A percentile compares a stretch with the other conserved stretches of the same genome.
phyloP scores from a whole-genome alignment of 2,113 vertebrate genomes.

The Patagioenas fasciata region DNA sequence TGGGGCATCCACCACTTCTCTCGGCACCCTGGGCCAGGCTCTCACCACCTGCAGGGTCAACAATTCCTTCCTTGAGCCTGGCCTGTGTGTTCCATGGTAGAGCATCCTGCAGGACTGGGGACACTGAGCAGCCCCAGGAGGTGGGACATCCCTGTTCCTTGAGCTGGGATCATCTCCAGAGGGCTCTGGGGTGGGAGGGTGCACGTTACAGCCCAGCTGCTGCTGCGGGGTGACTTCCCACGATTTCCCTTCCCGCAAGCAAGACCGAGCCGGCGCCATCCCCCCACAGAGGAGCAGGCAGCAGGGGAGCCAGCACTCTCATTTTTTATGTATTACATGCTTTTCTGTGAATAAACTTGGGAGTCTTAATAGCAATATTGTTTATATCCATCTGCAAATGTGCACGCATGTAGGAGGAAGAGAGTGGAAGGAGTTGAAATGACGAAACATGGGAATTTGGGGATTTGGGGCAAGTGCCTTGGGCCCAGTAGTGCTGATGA shows the following conservation, averaged over 20 bases:
- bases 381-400: not conserved
- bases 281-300: not conserved
- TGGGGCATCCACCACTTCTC: too few species aligned
- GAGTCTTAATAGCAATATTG: not conserved
- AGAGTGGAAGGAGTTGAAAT: not conserved
- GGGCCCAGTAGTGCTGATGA: not conserved
- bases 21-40: too few species aligned
- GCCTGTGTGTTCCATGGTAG: too few species aligned
- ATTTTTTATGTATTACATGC: not conserved
- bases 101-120: not conserved
- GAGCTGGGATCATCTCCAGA: not conserved
- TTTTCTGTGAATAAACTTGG: not conserved
- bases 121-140: not conserved
- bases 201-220: not conserved
- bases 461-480: not conserved
- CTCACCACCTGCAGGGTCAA: too few species aligned
- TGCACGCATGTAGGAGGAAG: not conserved
- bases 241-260: not conserved
- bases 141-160: not conserved
- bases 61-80: too few species aligned
- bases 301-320: not conserved
- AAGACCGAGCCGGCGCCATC: rapidly evolving
- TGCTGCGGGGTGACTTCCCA: not conserved
- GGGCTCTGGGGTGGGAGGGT: not conserved
- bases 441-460: not conserved